These are phyloP conservation scores for Mnemiopsis leidyi DNA, from an alignment of 37 sponge, comb jelly and placozoan species.

Conservation along the genomic window DNA sequence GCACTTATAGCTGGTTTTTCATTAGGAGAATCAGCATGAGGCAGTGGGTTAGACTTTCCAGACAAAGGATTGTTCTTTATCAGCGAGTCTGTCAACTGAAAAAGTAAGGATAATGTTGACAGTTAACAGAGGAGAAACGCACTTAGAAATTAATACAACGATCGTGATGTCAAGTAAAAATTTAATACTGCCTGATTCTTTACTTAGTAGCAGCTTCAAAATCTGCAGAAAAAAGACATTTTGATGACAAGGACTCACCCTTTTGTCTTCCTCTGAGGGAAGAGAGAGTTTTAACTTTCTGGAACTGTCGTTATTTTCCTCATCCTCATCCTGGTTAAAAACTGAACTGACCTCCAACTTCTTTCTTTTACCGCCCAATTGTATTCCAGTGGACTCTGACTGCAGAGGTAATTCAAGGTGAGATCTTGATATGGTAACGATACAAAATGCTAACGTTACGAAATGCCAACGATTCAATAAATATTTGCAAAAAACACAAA, in stretches of 20 bases:
- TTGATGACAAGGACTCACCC: too few species aligned
- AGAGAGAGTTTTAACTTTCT: constrained; percentile 48
- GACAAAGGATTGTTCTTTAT: constrained; percentile 46
- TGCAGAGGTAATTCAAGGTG: neutral
- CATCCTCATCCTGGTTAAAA: constrained; percentile 66
- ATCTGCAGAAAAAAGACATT: too few species aligned
- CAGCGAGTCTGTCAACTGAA: constrained; percentile 39
- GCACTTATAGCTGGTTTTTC: constrained; percentile 64
- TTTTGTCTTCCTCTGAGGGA: constrained; percentile 33
- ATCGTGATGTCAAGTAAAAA: too few species aligned
- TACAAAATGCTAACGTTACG: too few species aligned
- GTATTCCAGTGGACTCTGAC: neutral
- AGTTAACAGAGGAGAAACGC: too few species aligned
- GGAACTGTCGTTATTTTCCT: neutral
- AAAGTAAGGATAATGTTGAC: too few species aligned
- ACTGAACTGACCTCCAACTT: constrained; percentile 57
- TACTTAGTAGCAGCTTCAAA: too few species aligned
- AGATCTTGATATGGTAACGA: too few species aligned
- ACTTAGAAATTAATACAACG: too few species aligned
- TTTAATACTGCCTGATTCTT: too few species aligned
- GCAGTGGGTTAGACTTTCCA: neutral
- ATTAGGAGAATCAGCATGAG: neutral
- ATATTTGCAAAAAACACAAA: too few species aligned
- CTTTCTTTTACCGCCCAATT: constrained; percentile 34
- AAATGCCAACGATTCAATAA: too few species aligned